Base-by-base conservation (phyloP, 2,888 invertebrate species). In the Cosmia trapezina region DNA sequence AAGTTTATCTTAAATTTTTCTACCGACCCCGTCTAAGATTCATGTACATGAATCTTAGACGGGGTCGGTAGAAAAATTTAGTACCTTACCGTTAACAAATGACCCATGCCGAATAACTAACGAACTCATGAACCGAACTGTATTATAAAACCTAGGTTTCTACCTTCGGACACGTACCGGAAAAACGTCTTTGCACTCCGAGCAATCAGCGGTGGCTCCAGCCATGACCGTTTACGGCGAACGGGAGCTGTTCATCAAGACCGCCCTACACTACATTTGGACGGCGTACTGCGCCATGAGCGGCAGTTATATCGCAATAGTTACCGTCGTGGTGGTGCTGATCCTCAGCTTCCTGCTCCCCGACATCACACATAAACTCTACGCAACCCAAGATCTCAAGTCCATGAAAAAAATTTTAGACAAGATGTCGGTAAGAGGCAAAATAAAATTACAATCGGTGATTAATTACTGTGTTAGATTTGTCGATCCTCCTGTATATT, bases 261-360 rank as follows among this genome's bases (percentile, higher is more conserved):
- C 81, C 57, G 81, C 80, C 7, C 73, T 67, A 7, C 72, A 83
- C 43, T 89, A 87, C 73, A 67, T 90, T 41, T 81, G 86, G 81
- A 66, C 86, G 19, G 74, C 76, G 0, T 91, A 87, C 76, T 76
- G 83, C 7, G 75, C 79, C 28, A 81, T 91, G 79, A 86, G 83
- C 45, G 88, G 85, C 4, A 91, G 89, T 77, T 92, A 91, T 63
- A 62, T 92, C 22, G 84, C 88, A 0, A 62, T 93, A 3, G 83
- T 84, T 3, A 91, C 91, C 0, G 78, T 94, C 0, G 57, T 92
- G 5, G 61, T 92, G 4, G 87, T 94, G 1, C 84, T 94, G 4
- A 53, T 93, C 6, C 83, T 95, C 4, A 92, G 90, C 57, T 89
- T 93, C 47, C 73, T 94, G 0, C 81, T 94, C 3, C 93, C 94